Evolutionary conservation across 2,888 invertebrate species (phyloP).

Genomic region (Neuroscelio doddi): DNA sequence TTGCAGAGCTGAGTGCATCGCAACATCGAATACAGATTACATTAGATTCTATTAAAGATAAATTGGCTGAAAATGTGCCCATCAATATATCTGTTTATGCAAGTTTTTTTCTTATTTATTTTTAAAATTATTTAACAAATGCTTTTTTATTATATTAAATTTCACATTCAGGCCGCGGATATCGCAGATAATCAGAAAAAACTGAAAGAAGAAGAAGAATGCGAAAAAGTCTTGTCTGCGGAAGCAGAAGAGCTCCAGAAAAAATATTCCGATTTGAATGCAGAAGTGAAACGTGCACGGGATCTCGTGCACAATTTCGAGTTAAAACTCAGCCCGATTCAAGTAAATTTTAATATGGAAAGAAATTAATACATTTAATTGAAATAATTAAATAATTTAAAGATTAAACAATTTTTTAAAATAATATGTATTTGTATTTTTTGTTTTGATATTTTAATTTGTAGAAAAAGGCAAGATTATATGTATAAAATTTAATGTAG

Average conservation of each 20-base stretch:
- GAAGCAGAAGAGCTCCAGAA: slow-evolving; percentile 67
- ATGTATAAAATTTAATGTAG: too few species aligned
- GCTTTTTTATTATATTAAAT: too few species aligned
- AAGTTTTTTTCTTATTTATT: slow-evolving; percentile 51
- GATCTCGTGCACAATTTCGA: slow-evolving; percentile 51
- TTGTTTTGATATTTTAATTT: too few species aligned
- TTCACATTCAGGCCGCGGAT: slow-evolving; percentile 64
- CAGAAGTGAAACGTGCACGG: slow-evolving; percentile 57
- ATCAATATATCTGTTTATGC: slow-evolving; percentile 56
- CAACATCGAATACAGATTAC: too few species aligned
- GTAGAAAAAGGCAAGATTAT: too few species aligned
- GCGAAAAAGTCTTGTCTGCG: slow-evolving; percentile 59
- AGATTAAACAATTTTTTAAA: not conserved
- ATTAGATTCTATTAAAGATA: too few species aligned
- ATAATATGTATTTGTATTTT: too few species aligned
- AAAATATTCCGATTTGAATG: slow-evolving; percentile 68
- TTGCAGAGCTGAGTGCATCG: too few species aligned
- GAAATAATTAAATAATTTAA: not conserved
- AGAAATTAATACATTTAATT: not conserved
- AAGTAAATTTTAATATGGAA: too few species aligned
- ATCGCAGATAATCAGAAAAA: slow-evolving; percentile 67
- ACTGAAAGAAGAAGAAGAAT: slow-evolving; percentile 51
- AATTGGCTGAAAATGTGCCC: slow-evolving; percentile 44
- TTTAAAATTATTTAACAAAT: slow-evolving; percentile 7
- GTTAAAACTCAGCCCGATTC: slow-evolving; percentile 52